Base-by-base conservation (phyloP, 2,113 vertebrate genomes). In the Butorides virescens region DNA sequence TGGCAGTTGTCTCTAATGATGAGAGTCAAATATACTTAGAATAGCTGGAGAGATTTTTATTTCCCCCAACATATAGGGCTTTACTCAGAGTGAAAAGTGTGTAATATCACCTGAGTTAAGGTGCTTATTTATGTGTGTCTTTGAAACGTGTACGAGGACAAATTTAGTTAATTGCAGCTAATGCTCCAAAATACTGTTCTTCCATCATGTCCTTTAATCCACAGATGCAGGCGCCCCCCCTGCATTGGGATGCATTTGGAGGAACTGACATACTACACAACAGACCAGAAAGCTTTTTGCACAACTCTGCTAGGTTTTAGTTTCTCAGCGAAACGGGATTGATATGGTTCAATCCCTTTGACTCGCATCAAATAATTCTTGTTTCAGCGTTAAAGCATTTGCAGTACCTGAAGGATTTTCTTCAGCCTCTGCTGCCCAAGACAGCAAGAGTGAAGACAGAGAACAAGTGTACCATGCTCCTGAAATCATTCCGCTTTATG, bases 401-500 rank as follows among this genome's bases (percentile, higher is more conserved):
- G 50, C 80, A 25, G 94, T 98, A 80, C 98, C 99, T 2, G 98
- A 98, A 56, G 91, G 82, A 36, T 98, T 98, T 86, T 95, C 97
- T 75, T 93, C 88, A 37, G 90, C 81, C 36, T 97, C 97, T 86
- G 94, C 96, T 59, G 90, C 92, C 58, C 92, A 94, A 32, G 95
- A 95, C 58, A 92, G 95, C 93, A 98, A 97, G 63, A 87, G 80
- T 82, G 98, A 89, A 77, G 98, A 97, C 36, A 97, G 87, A 92
- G 99, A 98, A 56, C 96, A 97, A 62, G 90, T 11, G 2, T 99
- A 99, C 96, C 98, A 92, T 23, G 98, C 99, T 92, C 99, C 99
- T 94, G 99, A 99, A 95, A 99, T 99, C 96, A 98, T 98, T 50
- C 90, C 97, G 1, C 98, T 99, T 37, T 99, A 99, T 94, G 98